Evolutionary conservation across 2,113 vertebrate species (phyloP), one percentile per base, ranked within the genome.

Genomic region (Epinephelus moara): DNA sequence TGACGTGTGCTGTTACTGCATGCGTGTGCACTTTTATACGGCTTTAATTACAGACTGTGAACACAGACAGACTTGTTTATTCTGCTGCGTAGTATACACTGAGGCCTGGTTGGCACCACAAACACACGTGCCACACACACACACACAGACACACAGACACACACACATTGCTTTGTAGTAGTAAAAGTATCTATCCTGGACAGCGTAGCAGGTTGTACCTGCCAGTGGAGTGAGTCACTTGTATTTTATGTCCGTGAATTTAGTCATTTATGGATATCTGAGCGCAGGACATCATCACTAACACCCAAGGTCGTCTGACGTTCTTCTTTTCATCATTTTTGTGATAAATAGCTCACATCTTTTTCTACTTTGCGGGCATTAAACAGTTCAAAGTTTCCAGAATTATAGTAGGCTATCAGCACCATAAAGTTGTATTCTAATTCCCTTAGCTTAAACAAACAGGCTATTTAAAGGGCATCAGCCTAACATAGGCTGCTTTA

Each of bases 401-500:
- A 80, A 75, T 78, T 70, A 73, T 69, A 60, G 71, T 67, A 45
- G 70, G 70, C 55, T 33, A 87, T 80, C 82, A 14, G 40, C 71
- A 76, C 50, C 66, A 37, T 72, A 79, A 77, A 88, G 82, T 85
- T 86, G 84, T 82, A 62, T 84, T 89, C 70, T 85, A 86, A 87
- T 89, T 91, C 80, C 72, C 77, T 77, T 71, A 57, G 82, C 91
- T 93, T 91, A 88, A 92, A 94, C 91, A 94, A 94, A 92, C 90
- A 88, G 85, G 85, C 93, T 95, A 95, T 95, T 95, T 94, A 93
- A 94, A 93, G 92, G 89, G 80, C 88, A 93, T 89, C 87, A 84
- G 88, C 83, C 92, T 87, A 94, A 95, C 94, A 94, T 93, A 91
- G 91, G 89, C 90, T 72, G 89, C 91, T 94, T 95, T 94, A 94